phyloP scores from a whole-genome alignment of 2,113 vertebrate genomes.

The Ciconia boyciana region DNA sequence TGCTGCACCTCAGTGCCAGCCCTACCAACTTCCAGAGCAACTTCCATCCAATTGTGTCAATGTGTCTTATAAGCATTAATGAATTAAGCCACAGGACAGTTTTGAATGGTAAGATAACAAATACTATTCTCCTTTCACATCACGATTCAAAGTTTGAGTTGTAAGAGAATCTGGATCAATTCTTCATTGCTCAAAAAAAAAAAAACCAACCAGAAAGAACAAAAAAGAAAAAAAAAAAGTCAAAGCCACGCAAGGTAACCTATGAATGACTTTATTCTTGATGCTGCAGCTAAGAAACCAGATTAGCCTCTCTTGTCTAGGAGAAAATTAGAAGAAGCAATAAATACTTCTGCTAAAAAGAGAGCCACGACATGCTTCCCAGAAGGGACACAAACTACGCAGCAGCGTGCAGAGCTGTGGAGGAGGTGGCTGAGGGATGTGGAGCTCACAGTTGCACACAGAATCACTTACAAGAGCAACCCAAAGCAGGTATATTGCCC shows the following conservation, averaged over 20 bases:
- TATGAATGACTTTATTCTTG: background rate
- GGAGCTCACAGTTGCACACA: background rate
- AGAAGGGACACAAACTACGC: accelerated
- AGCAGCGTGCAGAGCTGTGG: background rate
- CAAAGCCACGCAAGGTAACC: background rate
- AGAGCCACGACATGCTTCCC: background rate
- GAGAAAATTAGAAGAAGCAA: background rate
- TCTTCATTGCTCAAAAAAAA: background rate
- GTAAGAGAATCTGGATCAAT: background rate
- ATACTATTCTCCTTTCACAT: background rate
- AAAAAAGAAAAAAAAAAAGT: background rate
- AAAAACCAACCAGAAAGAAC: background rate
- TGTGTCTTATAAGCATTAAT: accelerated
- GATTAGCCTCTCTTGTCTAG: background rate
- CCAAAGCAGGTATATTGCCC: background rate
- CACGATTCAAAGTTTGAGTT: background rate
- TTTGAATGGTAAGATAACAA: background rate
- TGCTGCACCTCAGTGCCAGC: background rate
- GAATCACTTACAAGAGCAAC: background rate
- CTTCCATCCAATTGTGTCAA: background rate
- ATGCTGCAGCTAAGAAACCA: background rate
- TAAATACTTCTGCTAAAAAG: background rate
- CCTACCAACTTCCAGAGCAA: background rate
- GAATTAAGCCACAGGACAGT: background rate
- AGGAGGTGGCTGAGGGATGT: background rate